phyloP scores from a whole-genome alignment of 1,140 invertebrate species.

The Drosophila erecta region DNA sequence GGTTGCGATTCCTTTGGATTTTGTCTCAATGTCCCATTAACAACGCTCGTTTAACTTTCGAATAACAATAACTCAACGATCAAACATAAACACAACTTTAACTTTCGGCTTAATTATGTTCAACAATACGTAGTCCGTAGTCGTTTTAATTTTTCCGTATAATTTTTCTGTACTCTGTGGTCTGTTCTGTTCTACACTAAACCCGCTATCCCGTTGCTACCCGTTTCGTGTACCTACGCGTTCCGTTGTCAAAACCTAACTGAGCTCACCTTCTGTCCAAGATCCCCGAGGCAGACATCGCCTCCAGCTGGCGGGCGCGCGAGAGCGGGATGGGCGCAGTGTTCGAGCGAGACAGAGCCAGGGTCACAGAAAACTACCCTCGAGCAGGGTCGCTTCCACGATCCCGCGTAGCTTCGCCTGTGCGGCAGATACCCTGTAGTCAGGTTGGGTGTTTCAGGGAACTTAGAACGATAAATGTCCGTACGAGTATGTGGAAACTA shows the following conservation, averaged over 20 bases:
- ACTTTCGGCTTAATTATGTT: conserved; percentile 42
- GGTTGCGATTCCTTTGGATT: conserved; percentile 26
- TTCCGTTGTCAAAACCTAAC: conserved; percentile 82
- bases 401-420: conserved; percentile 9
- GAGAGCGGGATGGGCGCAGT: background rate
- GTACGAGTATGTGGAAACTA: too few relatives aligned
- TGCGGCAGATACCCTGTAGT: conserved; percentile 19
- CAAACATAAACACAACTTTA: conserved; percentile 62
- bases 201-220: conserved; percentile 59
- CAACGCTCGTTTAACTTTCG: conserved; percentile 33
- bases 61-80: conserved; percentile 75
- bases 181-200: conserved; percentile 45
- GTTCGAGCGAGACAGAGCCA: background rate
- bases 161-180: conserved; percentile 57
- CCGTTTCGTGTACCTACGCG: conserved; percentile 74
- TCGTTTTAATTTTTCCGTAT: too few relatives aligned
- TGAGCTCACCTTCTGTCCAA: conserved; percentile 46
- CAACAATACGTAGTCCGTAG: conserved; percentile 50
- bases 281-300: conserved; percentile 52
- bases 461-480: too few relatives aligned
- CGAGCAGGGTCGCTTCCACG: conserved; percentile 12
- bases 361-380: conserved; percentile 55
- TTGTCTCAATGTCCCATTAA: conserved; percentile 31
- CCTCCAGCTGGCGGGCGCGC: background rate
- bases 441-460: conserved; percentile 14